These are phyloP conservation scores for Cephalopholis sonnerati DNA, from an alignment of 2,113 vertebrate species.

Conservation along the genomic window DNA sequence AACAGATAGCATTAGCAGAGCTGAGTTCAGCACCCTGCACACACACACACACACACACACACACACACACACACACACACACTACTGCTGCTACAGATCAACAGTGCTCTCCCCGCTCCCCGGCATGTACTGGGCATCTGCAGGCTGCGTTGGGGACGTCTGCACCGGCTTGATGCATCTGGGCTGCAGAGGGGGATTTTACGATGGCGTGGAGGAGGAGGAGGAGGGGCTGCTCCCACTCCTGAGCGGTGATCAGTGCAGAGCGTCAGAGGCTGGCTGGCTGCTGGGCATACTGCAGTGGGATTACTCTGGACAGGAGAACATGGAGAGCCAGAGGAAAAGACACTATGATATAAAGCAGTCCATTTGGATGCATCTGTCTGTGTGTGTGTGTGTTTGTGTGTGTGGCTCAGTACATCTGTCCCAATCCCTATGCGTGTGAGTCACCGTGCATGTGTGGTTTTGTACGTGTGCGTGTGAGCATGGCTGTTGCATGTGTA, in stretches of 20 bases:
- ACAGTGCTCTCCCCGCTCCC: background rate
- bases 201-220: background rate
- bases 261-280: constrained; percentile 55
- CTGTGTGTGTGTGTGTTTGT: constrained; percentile 37
- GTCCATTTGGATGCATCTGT: constrained; percentile 65
- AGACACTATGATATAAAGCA: constrained; percentile 54
- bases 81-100: constrained; percentile 27
- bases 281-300: constrained; percentile 73
- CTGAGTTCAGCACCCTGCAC: constrained; percentile 12
- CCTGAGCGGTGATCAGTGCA: constrained; percentile 64
- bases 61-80: background rate
- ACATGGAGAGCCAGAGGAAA: constrained; percentile 70
- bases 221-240: constrained; percentile 34
- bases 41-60: constrained; percentile 4
- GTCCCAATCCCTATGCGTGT: constrained; percentile 59
- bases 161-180: constrained; percentile 44
- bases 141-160: constrained; percentile 44
- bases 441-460: constrained; percentile 40
- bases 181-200: constrained; percentile 50
- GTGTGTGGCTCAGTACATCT: constrained; percentile 53
- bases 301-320: constrained; percentile 75
- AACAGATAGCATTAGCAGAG: background rate
- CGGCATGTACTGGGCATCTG: constrained; percentile 17
- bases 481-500: constrained; percentile 35
- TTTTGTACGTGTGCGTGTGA: constrained; percentile 24